Conservation (phyloP, 2,797 vertebrate species). For the Centropyge bicolor region DNA sequence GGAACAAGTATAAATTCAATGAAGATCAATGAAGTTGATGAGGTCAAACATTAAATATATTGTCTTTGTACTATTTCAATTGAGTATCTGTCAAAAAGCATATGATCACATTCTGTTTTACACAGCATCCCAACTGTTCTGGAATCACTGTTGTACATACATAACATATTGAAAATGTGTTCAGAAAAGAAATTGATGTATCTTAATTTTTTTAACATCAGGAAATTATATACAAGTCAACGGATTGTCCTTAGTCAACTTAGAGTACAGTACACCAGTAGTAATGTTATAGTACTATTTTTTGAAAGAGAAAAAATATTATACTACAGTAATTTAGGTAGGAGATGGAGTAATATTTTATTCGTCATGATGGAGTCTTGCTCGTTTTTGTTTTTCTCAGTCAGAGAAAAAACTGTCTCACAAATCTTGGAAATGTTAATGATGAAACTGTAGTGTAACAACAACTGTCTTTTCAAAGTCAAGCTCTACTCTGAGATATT, state of each 20-base stretch:
- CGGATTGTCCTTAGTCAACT: background rate
- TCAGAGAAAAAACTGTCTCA: background rate
- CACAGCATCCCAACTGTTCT: no score
- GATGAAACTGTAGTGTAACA: background rate
- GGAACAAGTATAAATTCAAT: no score
- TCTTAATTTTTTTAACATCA: background rate
- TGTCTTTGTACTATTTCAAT: no score
- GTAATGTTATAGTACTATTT: background rate
- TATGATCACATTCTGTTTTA: no score
- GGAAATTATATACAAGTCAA: background rate
- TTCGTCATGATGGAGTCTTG: background rate
- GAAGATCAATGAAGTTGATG: no score
- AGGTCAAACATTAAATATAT: no score
- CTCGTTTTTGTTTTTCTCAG: background rate
- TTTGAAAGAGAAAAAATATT: background rate
- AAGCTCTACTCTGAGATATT: background rate
- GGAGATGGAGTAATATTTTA: background rate
- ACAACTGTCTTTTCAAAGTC: background rate
- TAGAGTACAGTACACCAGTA: no score
- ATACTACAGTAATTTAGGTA: background rate
- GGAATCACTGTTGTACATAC: background rate
- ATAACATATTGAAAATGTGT: conserved; percentile 9
- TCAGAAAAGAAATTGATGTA: background rate
- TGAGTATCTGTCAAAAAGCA: no score
- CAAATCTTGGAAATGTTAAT: background rate